Conservation (phyloP, 1,140 invertebrate species). For the Bombus picipes region DNA sequence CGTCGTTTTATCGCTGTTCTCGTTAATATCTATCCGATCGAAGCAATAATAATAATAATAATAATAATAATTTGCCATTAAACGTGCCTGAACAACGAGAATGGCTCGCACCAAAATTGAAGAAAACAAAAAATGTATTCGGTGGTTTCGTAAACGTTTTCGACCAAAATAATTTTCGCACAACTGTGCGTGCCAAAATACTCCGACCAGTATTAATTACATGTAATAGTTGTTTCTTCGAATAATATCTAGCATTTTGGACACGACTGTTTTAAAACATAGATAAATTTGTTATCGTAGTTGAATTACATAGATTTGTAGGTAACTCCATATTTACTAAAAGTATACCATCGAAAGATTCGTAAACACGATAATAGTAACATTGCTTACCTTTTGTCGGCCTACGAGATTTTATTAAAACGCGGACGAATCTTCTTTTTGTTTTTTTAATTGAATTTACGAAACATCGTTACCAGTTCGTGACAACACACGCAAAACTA, state of each 20-base stretch:
- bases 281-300: slow-evolving; percentile 49
- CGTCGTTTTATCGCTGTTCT: neutral
- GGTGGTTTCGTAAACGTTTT: neutral
- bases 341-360: neutral
- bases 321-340: slow-evolving; percentile 33
- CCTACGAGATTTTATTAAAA: slow-evolving; percentile 3
- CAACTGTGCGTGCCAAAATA: slow-evolving; percentile 45
- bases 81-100: slow-evolving; percentile 22
- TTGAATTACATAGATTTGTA: slow-evolving; percentile 37
- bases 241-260: slow-evolving; percentile 42
- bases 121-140: neutral
- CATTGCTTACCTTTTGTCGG: neutral
- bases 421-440: neutral
- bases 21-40: neutral
- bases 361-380: neutral
- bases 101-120: slow-evolving; percentile 9
- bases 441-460: neutral
- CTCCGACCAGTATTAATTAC: slow-evolving; percentile 63
- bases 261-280: slow-evolving; percentile 40
- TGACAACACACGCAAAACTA: neutral
- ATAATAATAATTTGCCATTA: neutral
- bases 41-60: slow-evolving; percentile 33
- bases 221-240: slow-evolving; percentile 42
- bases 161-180: slow-evolving; percentile 21
- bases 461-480: neutral